Evolutionary conservation across 1,140 invertebrate species (phyloP), one percentile per base, ranked within the genome.

Genomic region (Amphibalanus amphitrite): DNA sequence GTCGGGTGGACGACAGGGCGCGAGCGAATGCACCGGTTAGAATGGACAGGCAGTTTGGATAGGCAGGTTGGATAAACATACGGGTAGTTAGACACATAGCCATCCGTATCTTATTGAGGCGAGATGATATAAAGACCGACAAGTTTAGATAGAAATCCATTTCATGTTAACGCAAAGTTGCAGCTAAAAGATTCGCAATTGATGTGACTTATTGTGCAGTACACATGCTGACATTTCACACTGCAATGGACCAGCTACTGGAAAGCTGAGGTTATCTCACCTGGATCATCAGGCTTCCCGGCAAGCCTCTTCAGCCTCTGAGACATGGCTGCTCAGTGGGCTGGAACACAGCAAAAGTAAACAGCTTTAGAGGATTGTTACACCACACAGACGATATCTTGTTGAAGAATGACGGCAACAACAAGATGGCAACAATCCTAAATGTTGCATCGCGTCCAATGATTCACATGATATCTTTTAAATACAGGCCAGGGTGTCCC

Each of bases 251-350:
- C 25, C 47, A 59, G 25, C n/a, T n/a, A n/a, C 47, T 15, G 13
- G 25, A 59, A 25, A 59, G 47, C 25, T 13, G 13, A 59, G 13
- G 47, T 59, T 59, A 15, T 38, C 26, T 67, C n/a, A 28, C 65
- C 65, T 10, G 65, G 65, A 28, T 67, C 65, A 28, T 67, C 65
- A 26, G 65, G 65, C 28, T 67, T 67, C 17, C 26, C 65, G 26
- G 65, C 65, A 67, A 28, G 65, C 20, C 65, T 67, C 65, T 67
- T 67, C 65, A 67, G n/a, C n/a, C 65, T 67, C n/a, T 67, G 65
- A 67, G 65, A 67, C 65, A 67, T 67, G 20, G 4, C 28, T 3
- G 65, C 28, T 67, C 65, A 67, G 23, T 20, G 47, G 23, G 3
- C 65, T 67, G 65, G 0, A 67, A 67, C 65, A 67, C 0, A 28